Evolutionary conservation across 1,140 invertebrate species (phyloP).

Genomic region (Drosophila sproati): DNA sequence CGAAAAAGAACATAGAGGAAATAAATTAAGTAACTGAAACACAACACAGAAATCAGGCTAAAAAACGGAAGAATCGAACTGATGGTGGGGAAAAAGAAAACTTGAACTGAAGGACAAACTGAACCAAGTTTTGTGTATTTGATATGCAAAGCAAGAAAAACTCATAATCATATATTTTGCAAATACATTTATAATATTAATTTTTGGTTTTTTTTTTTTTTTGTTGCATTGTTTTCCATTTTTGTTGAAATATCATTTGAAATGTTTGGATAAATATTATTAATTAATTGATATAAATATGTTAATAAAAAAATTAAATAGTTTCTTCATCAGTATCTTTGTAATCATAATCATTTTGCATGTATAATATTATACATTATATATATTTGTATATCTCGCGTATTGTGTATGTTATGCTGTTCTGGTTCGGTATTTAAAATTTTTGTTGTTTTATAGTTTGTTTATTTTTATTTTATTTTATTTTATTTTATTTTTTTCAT

Average conservation of each 20-base stretch:
- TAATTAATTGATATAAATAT: slow-evolving; percentile 81
- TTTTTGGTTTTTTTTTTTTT: slow-evolving; percentile 54
- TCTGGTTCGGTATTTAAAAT: slow-evolving; percentile 19
- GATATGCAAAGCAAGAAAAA: slow-evolving; percentile 81
- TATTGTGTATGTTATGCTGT: slow-evolving; percentile 53
- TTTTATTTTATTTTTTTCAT: slow-evolving; percentile 5
- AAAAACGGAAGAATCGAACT: slow-evolving; percentile 3
- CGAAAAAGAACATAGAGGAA: background rate
- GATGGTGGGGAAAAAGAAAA: slow-evolving; percentile 15
- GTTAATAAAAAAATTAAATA: slow-evolving; percentile 82
- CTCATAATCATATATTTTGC: slow-evolving; percentile 81
- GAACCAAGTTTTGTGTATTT: slow-evolving; percentile 66
- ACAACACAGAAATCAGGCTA: background rate
- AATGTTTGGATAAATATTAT: slow-evolving; percentile 81
- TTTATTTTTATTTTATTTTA: slow-evolving; percentile 20
- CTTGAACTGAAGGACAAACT: slow-evolving; percentile 29
- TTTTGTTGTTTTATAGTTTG: background rate
- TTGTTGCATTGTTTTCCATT: slow-evolving; percentile 67
- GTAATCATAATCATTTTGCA: slow-evolving; percentile 43
- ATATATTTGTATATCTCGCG: slow-evolving; percentile 43
- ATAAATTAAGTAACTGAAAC: slow-evolving; percentile 5
- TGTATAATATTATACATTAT: slow-evolving; percentile 46
- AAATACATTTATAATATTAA: slow-evolving; percentile 83
- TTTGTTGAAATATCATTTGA: slow-evolving; percentile 77
- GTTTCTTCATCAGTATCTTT: slow-evolving; percentile 42